Evolutionary conservation across 2,888 invertebrate genomes (phyloP), one percentile per base, ranked within the genome.

Genomic region (Amitus sp.): DNA sequence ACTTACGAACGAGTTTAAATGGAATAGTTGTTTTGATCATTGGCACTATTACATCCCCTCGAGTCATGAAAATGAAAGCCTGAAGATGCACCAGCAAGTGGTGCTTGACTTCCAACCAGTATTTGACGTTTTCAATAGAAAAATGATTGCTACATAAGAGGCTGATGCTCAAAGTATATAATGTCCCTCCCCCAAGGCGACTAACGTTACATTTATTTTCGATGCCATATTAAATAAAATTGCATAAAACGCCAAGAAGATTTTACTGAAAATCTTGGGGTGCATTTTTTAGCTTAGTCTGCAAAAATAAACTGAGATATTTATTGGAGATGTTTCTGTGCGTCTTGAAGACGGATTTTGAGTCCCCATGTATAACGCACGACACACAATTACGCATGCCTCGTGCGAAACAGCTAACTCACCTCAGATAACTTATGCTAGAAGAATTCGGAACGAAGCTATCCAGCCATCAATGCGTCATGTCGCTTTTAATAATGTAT

Each of bases 401-500:
- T 66, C 62, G 66, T 67, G 66, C 65, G 66, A 62, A 64, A 51
- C 58, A 62, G 56, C 50, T 65, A 59, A 61, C 50, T 54, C 33
- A 46, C 61, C 59, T 57, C 57, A 59, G 52, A 54, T 56, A 56
- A 53, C 43, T 54, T 58, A 47, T 56, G 56, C 56, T 57, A 58
- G 61, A 69, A 65, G 67, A 71, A 72, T 70, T 66, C 65, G 65
- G 63, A 61, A 72, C 66, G 67, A 70, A 71, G 71, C 69, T 66
- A 71, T 69, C 66, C 69, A 73, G 72, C 73, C 73, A 73, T 72
- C 69, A 69, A 62, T 66, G 59, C 39, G 54, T 52, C 65, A 68
- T 66, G 68, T 70, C 69, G 71, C 68, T 69, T 74, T 73, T 74
- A 73, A 66, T 63, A 57, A 74, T 75, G 75, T 68, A 73, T 74